Conservation (phyloP, 1,140 invertebrate genomes). For the Nylanderia fulva region DNA sequence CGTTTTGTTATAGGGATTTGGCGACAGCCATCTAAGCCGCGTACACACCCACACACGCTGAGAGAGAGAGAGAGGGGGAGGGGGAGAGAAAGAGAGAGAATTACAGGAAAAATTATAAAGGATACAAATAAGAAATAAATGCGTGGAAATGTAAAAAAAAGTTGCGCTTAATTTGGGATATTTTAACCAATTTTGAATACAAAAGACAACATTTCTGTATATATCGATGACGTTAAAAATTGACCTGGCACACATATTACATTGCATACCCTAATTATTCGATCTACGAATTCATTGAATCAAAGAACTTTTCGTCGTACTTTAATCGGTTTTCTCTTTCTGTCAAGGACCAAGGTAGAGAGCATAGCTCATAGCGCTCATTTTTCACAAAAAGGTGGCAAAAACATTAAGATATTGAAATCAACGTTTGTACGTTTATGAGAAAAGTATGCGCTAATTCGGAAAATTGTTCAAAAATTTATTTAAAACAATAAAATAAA, state of each 20-base stretch:
- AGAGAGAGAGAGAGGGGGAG: too few species aligned
- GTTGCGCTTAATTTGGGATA: background rate
- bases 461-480: too few species aligned
- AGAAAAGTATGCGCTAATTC: background rate
- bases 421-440: background rate
- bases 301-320: constrained; percentile 46
- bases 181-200: background rate
- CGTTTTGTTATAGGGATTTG: too few species aligned
- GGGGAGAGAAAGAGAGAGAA: too few species aligned
- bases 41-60: too few species aligned
- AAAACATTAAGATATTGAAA: background rate
- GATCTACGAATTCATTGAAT: constrained; percentile 40
- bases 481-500: background rate
- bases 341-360: too few species aligned
- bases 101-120: constrained; percentile 25
- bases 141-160: background rate
- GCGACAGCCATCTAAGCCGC: too few species aligned
- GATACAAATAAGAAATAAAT: background rate
- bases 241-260: background rate
- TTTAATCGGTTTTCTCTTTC: background rate
- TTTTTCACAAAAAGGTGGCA: background rate
- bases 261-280: constrained; percentile 60
- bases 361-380: too few species aligned
- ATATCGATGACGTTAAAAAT: constrained; percentile 48
- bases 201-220: constrained; percentile 36